Evolutionary conservation across 2,888 invertebrate genomes (phyloP), one percentile per base, ranked within the genome.

Genomic region (Frankliniella fusca): DNA sequence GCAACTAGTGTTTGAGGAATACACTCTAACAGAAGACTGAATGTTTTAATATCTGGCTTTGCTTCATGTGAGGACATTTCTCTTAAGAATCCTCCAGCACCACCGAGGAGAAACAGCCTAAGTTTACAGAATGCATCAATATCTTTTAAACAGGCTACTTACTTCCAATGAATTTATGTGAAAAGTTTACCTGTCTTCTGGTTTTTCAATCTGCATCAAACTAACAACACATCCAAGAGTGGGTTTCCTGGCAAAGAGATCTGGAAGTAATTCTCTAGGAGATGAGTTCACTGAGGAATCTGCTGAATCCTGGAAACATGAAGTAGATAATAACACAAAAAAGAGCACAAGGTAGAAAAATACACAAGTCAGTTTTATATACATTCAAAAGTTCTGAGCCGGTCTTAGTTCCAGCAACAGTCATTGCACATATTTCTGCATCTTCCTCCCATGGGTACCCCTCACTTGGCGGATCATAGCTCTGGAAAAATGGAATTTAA

Each of bases 71-170:
- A 86, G 83, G 91, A 87, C 96, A 98, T 96, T 87, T 92, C 91
- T 81, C 91, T 88, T 0, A 98, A 87, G 85, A 96, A 92, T n/a
- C 94, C 94, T 0, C 90, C 90, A 70, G 92, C 88, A 0, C 97
- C 97, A 27, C 98, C 98, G 65, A 96, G 88, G 48, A 97, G 88
- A 48, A 94, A 88, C 86, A 96, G 91, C 85, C 93, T 89, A 83
- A 10, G 48, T 65, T 11, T 79, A 18, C 50, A 61, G 8, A 9
- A 3, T 27, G 27, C 8, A 28, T 28, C 27, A 23, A 80, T 38
- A 38, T 18, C 28, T 80, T 9, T 10, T 28, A 10, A 10, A 8
- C 80, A n/a, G 12, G 38, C n/a, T 23, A 27, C 48, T 28, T 80
- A 5, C 5, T 54, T 54, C 23, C 38, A 38, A 5, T 38, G 38